Evolutionary conservation across 2,888 invertebrate species (phyloP).

Genomic region (Meganola albula): DNA sequence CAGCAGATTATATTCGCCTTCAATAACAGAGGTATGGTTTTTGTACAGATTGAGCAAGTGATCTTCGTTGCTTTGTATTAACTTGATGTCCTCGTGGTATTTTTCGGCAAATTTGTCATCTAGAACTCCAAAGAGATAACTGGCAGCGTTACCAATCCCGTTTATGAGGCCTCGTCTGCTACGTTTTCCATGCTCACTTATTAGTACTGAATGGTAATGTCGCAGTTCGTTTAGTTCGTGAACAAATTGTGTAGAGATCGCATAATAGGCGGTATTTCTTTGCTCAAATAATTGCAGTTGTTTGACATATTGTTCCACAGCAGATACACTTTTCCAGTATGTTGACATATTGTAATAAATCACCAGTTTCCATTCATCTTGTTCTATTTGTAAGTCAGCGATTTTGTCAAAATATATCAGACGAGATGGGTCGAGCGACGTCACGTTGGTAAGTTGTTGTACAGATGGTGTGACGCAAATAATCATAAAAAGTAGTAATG

Average conservation of each 20-base stretch:
- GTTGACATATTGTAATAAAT: conserved; percentile 1
- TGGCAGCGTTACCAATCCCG: conserved; percentile 1
- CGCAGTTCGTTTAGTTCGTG: background rate
- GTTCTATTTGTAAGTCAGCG: no score
- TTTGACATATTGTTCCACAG: conserved; percentile 1
- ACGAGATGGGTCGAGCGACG: no score
- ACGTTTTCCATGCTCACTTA: conserved; percentile 1
- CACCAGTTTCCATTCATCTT: no score
- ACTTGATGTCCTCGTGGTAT: conserved; percentile 1
- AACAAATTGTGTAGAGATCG: conserved; percentile 1
- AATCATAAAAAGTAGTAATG: background rate
- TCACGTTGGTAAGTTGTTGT: background rate
- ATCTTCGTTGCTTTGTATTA: background rate
- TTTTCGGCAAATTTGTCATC: no score
- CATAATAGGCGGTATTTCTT: background rate
- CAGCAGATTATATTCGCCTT: conserved; percentile 1
- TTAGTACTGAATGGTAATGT: conserved; percentile 1
- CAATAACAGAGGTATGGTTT: background rate
- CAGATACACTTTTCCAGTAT: conserved; percentile 1
- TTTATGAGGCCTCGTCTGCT: conserved; percentile 3
- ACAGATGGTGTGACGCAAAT: background rate
- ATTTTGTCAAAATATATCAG: no score
- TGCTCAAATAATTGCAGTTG: background rate
- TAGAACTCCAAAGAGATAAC: conserved; percentile 1
- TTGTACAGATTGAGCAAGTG: conserved; percentile 1